Percentiles rank a stretch among this genome's conserved stretches.
phyloP scores from a whole-genome alignment of 2,888 invertebrate species.

The Bruchidius siliquastri region DNA sequence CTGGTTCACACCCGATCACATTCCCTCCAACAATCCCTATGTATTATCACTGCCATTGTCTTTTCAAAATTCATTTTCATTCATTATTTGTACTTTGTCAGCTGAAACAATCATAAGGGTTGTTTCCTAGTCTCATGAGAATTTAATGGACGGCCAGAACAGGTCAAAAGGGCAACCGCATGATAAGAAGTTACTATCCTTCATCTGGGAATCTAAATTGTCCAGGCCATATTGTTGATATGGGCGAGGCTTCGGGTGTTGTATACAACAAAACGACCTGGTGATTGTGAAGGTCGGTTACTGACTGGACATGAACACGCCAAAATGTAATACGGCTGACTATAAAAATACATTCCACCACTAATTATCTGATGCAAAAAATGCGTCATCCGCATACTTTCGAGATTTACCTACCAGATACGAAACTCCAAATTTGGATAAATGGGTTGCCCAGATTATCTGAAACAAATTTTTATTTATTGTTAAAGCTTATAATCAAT shows the following conservation, averaged over 20 bases:
- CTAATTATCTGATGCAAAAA: not conserved
- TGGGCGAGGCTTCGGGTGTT: not conserved
- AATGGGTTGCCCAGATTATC: not conserved
- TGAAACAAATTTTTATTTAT: not conserved
- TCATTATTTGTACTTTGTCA: too few relatives aligned
- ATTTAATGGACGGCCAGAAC: too few relatives aligned
- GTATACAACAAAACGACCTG: not conserved
- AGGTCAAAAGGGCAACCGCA: too few relatives aligned
- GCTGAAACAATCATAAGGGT: too few relatives aligned
- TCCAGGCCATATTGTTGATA: not conserved
- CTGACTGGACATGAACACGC: not conserved
- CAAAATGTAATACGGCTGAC: not conserved
- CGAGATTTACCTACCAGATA: not conserved
- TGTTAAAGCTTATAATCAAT: too few relatives aligned
- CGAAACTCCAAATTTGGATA: not conserved
- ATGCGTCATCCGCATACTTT: not conserved
- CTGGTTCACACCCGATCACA: too few relatives aligned
- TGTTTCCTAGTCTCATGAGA: too few relatives aligned
- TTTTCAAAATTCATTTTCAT: too few relatives aligned
- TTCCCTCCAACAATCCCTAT: too few relatives aligned
- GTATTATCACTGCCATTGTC: too few relatives aligned
- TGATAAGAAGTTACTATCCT: too few relatives aligned
- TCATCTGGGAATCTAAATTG: not conserved
- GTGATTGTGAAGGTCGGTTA: not conserved
- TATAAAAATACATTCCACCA: not conserved